These are phyloP conservation scores for Noctua janthina DNA, from an alignment of 2,888 invertebrate genomes.

Conservation along the genomic window DNA sequence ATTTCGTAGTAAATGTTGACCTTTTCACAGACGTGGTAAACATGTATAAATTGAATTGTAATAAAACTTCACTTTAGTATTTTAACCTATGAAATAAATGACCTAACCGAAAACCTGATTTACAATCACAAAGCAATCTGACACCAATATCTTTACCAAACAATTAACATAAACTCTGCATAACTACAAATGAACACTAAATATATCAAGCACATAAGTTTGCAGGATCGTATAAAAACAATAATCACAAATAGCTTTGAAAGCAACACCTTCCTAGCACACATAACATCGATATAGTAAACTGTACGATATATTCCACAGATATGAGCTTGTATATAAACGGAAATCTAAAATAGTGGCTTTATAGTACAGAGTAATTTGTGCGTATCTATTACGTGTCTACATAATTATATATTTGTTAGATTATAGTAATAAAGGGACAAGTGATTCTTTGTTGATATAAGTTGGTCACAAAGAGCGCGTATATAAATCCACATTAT, in stretches of 20 bases:
- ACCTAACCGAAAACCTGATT: neutral
- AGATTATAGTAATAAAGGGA: slow-evolving; percentile 52
- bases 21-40: neutral
- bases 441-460: neutral
- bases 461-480: too few relatives aligned
- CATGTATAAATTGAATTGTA: neutral
- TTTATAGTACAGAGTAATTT: slow-evolving; percentile 77
- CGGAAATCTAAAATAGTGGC: slow-evolving; percentile 71
- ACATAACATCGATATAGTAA: slow-evolving; percentile 69
- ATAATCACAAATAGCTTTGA: slow-evolving; percentile 65
- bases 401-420: slow-evolving; percentile 69
- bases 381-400: slow-evolving; percentile 85
- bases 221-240: slow-evolving; percentile 68
- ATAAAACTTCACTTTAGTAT: neutral
- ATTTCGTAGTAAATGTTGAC: neutral
- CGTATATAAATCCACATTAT: neutral
- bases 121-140: neutral
- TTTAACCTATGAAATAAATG: too few relatives aligned
- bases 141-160: slow-evolving; percentile 30
- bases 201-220: slow-evolving; percentile 34
- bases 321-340: slow-evolving; percentile 61
- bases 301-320: slow-evolving; percentile 54
- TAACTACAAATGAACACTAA: slow-evolving; percentile 23
- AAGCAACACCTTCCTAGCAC: slow-evolving; percentile 75
- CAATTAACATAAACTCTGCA: slow-evolving; percentile 30